Base-by-base conservation (phyloP, 2,888 invertebrate genomes). In the Drosophila pullipes region DNA sequence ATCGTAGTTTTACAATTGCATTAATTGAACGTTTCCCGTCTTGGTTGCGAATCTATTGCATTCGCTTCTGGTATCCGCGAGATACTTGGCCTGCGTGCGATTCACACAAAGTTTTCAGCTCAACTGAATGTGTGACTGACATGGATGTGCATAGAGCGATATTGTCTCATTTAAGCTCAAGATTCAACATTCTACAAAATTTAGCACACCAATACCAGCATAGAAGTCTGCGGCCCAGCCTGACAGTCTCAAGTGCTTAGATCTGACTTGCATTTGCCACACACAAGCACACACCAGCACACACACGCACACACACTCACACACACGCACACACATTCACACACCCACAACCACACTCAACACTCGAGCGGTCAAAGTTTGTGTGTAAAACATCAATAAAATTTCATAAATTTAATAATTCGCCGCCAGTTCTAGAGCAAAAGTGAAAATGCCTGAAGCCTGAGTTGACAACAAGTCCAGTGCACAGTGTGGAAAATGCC, bases 351-450 rank as follows among this genome's bases (percentile, higher is more conserved):
- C 13, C 35, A 69, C 47, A 47, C 47, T 49, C 70, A 35, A 66
- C 77, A 62, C 81, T 76, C 72, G 71, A 81, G 86, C 86, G 81
- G 76, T 77, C 84, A 86, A 81, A 86, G 87, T 82, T 85, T 81
- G 79, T 84, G 82, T 89, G 89, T 86, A 78, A 79, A 77, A 86
- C 80, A 84, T 89, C 87, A 88, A 88, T 89, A 89, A 76, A 88
- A 85, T 79, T 86, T 85, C 80, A 87, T 85, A 89, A 88, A 88
- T 89, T 89, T 87, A 81, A 89, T 87, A 78, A 88, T 84, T 86
- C 78, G 66, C 66, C 75, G 82, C 69, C 78, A 68, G 73, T 57
- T 82, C 75, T 76, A 67, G 72, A 79, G 82, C 64, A 85, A 85
- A 88, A 88, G 83, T 85, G 86, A 85, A 88, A 82, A 81, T 83